Percentiles rank a stretch among this genome's conserved stretches.
These are phyloP conservation scores for Stictocephala bisonia DNA, from an alignment of 2,888 invertebrate genomes.

Conservation along the genomic window DNA sequence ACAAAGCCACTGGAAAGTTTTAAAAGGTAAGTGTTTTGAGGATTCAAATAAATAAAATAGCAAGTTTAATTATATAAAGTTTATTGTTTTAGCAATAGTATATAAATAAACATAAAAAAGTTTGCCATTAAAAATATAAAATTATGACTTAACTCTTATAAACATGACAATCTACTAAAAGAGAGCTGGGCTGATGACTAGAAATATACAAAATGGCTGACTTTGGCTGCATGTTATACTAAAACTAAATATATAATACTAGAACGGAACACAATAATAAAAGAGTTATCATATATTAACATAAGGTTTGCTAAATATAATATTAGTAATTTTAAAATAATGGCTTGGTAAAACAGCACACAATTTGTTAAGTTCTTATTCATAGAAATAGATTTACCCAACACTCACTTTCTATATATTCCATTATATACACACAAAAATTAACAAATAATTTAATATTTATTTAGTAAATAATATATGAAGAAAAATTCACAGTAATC, in stretches of 20 bases:
- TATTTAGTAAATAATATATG: too few relatives aligned
- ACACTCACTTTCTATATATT: too few relatives aligned
- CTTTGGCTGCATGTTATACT: constrained; percentile 37
- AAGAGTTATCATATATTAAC: too few relatives aligned
- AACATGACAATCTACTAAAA: constrained; percentile 30
- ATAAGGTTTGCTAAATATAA: too few relatives aligned
- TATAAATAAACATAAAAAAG: constrained; percentile 36
- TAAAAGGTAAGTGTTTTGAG: neutral
- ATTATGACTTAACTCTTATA: constrained; percentile 30
- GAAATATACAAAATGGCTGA: constrained; percentile 42
- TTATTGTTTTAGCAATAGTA: constrained; percentile 19
- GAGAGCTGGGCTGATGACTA: constrained; percentile 44
- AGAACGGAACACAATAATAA: constrained; percentile 17
- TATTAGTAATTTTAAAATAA: neutral
- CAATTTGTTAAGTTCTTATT: constrained; percentile 4
- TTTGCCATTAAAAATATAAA: constrained; percentile 31
- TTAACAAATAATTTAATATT: too few relatives aligned
- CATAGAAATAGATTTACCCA: too few relatives aligned
- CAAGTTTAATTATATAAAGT: constrained; percentile 13
- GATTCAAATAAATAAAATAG: too few relatives aligned
- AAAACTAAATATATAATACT: constrained; percentile 19
- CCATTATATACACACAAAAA: too few relatives aligned
- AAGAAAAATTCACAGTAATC: too few relatives aligned
- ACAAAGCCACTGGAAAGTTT: too few relatives aligned
- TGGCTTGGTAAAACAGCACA: constrained; percentile 3